These are phyloP conservation scores for Threskiornis aethiopicus DNA, from an alignment of 2,797 vertebrate genomes.

Conservation along the genomic window DNA sequence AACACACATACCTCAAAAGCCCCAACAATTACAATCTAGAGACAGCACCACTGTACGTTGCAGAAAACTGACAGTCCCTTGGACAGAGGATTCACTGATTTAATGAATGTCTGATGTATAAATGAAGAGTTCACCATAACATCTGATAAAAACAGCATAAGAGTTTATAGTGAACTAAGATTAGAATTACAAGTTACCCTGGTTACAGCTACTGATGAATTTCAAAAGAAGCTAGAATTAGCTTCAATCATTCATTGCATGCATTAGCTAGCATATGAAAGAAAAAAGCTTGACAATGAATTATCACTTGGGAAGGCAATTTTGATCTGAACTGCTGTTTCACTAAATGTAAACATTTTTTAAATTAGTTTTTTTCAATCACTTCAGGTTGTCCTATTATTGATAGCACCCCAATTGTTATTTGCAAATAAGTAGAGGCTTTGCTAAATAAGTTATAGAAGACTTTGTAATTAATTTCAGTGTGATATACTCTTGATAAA, in stretches of 20 bases:
- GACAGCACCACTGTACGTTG: background rate
- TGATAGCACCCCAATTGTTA: background rate
- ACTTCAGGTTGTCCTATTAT: constrained; percentile 8
- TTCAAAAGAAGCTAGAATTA: background rate
- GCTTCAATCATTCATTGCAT: background rate
- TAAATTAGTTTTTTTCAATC: constrained; percentile 29
- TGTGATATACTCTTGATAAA: constrained; percentile 18
- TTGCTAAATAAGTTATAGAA: constrained; percentile 37
- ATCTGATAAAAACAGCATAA: background rate
- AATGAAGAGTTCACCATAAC: background rate
- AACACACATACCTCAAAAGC: background rate
- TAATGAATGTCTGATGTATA: background rate
- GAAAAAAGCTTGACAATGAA: background rate
- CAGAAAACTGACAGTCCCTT: background rate
- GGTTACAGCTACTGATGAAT: background rate
- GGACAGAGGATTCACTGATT: background rate
- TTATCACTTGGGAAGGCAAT: background rate
- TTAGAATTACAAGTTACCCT: background rate
- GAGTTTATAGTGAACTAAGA: background rate
- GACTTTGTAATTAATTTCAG: constrained; percentile 46
- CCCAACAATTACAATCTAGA: background rate
- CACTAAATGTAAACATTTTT: constrained; percentile 44
- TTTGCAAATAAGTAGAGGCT: constrained; percentile 1
- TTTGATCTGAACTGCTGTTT: constrained; percentile 21
- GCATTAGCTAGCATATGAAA: background rate